Evolutionary conservation across 2,113 vertebrate species (phyloP), one percentile per base, ranked within the genome.

Genomic region (Elephas maximus): DNA sequence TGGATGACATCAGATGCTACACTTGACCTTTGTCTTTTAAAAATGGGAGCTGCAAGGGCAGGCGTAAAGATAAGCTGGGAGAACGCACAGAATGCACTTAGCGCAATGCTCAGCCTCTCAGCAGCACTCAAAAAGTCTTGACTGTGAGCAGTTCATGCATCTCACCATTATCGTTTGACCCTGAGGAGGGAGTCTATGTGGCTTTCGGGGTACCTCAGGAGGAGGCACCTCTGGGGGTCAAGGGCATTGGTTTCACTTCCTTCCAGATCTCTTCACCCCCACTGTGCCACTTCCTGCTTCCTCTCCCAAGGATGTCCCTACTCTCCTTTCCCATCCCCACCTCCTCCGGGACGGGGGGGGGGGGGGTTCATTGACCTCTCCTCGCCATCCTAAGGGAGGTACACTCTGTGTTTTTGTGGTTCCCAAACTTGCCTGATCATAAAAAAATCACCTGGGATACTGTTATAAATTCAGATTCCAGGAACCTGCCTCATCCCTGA

Each of bases 21-120:
- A 44, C 62, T 44, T 30, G n/a, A 82, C n/a, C 53, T 74, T 78
- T 83, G 15, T 30, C 28, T 88, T 67, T 86, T 84, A 24, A 69
- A 79, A 65, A 73, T 0, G 37, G 69, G 23, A 15, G 37, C 57
- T 44, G 33, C 6, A 20, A 60, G 33, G 6, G 67, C 28, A 9
- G 82, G 62, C 41, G 26, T 0, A n/a, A 24, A 80, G 53, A 57
- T 8, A 2, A 3, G 11, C 37, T 1, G 15, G 44, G 18, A 88
- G 79, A n/a, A 62, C 0, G 2, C 0, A 65, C 1, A 7, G 53
- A 69, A 33, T 23, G 33, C 44, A 45, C 6, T 7, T 0, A 8
- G 93, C 63, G 41, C 17, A 7, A 30, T 2, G 53, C 83, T 0
- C 1, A 26, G n/a, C 26, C 79, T 81, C 26, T 0, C 0, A 5